Evolutionary conservation across 2,113 vertebrate genomes (phyloP).

Genomic region (Melanerpes aurifrons): DNA sequence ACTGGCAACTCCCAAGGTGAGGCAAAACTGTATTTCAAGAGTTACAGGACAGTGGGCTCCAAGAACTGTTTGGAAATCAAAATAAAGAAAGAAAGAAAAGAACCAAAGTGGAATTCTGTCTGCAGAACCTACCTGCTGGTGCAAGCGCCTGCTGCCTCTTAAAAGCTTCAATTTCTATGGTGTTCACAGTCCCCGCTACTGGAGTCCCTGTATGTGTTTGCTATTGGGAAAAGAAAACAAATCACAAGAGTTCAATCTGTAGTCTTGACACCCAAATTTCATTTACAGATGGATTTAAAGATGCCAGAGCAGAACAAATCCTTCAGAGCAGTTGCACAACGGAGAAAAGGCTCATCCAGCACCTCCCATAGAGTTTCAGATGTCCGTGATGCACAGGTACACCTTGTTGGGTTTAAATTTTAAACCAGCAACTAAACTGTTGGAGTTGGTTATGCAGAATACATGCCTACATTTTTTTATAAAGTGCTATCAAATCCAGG

Average conservation of each 20-base stretch:
- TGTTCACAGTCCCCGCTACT: conserved; percentile 79
- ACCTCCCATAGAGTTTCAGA: neutral
- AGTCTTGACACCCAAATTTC: neutral
- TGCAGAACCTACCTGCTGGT: conserved; percentile 85
- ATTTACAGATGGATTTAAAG: neutral
- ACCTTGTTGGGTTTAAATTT: neutral
- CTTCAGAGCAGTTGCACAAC: neutral
- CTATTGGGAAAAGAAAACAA: conserved; percentile 73
- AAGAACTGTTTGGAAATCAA: neutral
- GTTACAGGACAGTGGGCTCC: neutral
- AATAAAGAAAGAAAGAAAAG: neutral
- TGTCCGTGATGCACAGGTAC: neutral
- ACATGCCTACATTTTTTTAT: neutral
- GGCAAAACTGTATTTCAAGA: conserved; percentile 2
- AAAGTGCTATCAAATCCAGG: neutral
- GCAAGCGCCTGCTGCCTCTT: conserved; percentile 92
- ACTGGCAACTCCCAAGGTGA: neutral
- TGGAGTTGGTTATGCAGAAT: neutral
- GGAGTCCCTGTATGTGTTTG: conserved; percentile 85
- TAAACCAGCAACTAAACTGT: neutral
- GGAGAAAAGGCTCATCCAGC: neutral
- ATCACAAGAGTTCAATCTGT: conserved; percentile 13
- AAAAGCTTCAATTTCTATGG: conserved; percentile 91
- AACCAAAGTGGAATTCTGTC: neutral
- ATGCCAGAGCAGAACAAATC: neutral